phyloP scores from a whole-genome alignment of 2,113 vertebrate species.

The Cyrtonyx montezumae region DNA sequence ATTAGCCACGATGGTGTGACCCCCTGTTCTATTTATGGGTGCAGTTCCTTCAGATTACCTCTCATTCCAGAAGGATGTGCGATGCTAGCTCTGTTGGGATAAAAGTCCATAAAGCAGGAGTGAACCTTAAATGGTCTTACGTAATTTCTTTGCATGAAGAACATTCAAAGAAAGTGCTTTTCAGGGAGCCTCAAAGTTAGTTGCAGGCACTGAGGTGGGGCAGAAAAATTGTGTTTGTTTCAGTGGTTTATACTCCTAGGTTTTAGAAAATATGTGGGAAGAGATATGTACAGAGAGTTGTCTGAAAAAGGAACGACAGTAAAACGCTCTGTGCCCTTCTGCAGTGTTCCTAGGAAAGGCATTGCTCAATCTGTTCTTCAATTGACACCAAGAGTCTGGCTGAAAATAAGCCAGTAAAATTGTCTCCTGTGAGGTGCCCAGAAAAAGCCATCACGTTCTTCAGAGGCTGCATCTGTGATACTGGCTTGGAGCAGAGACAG shows the following conservation, averaged over 20 bases:
- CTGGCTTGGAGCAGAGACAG: background rate
- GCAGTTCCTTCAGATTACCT: background rate
- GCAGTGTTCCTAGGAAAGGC: background rate
- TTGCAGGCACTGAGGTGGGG: background rate
- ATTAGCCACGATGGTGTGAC: background rate
- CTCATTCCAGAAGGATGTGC: background rate
- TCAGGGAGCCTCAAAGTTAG: background rate
- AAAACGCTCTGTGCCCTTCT: accelerated
- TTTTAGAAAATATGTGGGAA: background rate
- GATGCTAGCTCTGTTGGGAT: background rate
- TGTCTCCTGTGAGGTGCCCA: background rate
- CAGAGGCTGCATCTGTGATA: background rate
- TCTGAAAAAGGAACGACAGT: background rate
- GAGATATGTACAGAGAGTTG: background rate
- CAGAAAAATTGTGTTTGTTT: background rate
- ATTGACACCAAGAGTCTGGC: background rate
- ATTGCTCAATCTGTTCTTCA: background rate
- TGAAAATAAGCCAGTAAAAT: background rate
- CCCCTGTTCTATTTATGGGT: background rate
- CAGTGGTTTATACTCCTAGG: accelerated
- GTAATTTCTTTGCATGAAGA: background rate
- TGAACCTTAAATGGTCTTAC: background rate
- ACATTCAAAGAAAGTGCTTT: background rate
- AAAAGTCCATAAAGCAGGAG: background rate
- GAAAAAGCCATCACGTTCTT: background rate